Evolutionary conservation across 2,888 invertebrate species (phyloP), one percentile per base, ranked within the genome.

Genomic region (Pinctada fucata): DNA sequence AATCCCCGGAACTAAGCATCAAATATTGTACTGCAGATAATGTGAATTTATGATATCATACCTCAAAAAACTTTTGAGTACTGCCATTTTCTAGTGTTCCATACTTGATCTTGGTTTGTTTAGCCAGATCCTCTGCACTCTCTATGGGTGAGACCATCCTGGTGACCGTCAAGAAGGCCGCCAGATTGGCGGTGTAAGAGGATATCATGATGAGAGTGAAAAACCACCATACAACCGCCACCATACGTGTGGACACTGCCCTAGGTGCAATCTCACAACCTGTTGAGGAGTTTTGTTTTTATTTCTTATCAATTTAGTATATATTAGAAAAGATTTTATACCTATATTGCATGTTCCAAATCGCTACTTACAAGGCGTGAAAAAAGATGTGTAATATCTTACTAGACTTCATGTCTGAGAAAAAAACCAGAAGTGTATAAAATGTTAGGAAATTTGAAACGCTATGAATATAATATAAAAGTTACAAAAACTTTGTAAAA

Each of bases 191-290:
- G 3, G 99, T 99, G 94, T 99, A 99, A 4, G 99, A 99, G 0
- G 98, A 98, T 82, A 99, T 97, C 92, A 99, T 98, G 92, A 99
- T 99, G 65, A 99, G 94, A 0, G 99, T 99, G 93, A 99, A 99
- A 94, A 99, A 99, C 98, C 99, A 99, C 99, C 99, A 99, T 52
- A 93, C 91, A 49, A 93, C 98, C 8, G 98, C 98, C 4, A 99
- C 98, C 84, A 99, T 97, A 75, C 99, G 94, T 0, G 99, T 99
- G 2, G 94, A 94, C 3, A 94, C 93, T 0, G 94, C 94, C 83
- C 92, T 82, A 1, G 98, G 98, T 3, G 85, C 84, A 2, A 87
- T 84, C 74, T 87, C 86, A 80, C 85, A 85, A 78, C 86, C 86
- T 87, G 63, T 1, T 64, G 66, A 69, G 31, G 13, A 6, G 31